Conservation (phyloP, 2,888 invertebrate genomes). For the Nesidiocoris tenuis region DNA sequence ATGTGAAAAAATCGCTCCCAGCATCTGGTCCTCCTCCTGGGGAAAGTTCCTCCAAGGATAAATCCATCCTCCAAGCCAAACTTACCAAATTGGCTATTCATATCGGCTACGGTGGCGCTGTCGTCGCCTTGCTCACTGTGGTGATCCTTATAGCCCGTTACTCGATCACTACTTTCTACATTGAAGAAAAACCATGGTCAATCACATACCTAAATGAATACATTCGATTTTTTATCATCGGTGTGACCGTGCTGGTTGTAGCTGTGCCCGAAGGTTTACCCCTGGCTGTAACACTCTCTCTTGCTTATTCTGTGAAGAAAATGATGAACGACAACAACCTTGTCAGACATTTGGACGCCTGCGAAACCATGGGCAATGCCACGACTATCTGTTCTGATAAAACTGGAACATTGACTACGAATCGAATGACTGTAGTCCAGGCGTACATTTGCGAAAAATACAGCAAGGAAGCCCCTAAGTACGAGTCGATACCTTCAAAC, state of each 20-base stretch:
- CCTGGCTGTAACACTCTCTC: slow-evolving; percentile 62
- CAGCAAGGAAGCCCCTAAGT: slow-evolving; percentile 57
- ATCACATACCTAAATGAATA: slow-evolving; percentile 58
- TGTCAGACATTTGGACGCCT: slow-evolving; percentile 65
- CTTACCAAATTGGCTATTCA: slow-evolving; percentile 66
- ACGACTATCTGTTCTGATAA: slow-evolving; percentile 67
- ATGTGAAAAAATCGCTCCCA: background rate
- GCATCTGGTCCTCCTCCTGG: background rate
- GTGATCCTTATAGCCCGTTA: slow-evolving; percentile 63
- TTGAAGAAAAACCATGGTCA: slow-evolving; percentile 56
- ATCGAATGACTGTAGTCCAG: slow-evolving; percentile 64
- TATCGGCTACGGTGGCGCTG: slow-evolving; percentile 66
- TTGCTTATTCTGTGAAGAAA: slow-evolving; percentile 65
- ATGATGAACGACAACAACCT: slow-evolving; percentile 66
- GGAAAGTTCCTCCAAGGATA: slow-evolving; percentile 69
- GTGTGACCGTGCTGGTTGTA: slow-evolving; percentile 65
- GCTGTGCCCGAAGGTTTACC: slow-evolving; percentile 66
- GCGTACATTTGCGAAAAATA: slow-evolving; percentile 57
- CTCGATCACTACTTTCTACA: slow-evolving; percentile 60
- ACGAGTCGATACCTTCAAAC: slow-evolving; percentile 55
- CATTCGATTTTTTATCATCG: slow-evolving; percentile 65
- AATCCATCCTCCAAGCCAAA: slow-evolving; percentile 65
- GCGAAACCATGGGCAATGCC: slow-evolving; percentile 67
- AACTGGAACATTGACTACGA: slow-evolving; percentile 66
- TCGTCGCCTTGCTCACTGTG: slow-evolving; percentile 64